Evolutionary conservation across 92 coral and sea anemone genomes (phyloP).

Genomic region (Palythoa grandis): DNA sequence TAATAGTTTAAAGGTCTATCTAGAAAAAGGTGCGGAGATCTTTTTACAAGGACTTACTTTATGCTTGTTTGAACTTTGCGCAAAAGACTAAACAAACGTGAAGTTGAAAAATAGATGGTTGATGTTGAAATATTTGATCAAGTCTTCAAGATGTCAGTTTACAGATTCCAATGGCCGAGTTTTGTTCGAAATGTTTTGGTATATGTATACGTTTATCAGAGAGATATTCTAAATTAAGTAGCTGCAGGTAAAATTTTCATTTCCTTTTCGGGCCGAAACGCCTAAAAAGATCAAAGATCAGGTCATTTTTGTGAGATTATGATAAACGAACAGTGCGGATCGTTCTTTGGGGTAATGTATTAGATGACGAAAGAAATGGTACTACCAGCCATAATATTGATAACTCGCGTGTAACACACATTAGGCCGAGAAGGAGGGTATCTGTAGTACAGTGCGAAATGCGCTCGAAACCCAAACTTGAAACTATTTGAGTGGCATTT

Average conservation of each 20-base stretch:
- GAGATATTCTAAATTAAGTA: background rate
- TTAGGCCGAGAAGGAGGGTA: background rate
- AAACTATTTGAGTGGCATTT: background rate
- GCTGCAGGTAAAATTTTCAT: background rate
- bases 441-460: background rate
- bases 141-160: background rate
- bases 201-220: background rate
- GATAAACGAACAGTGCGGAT: background rate
- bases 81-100: background rate
- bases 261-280: background rate
- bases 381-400: background rate
- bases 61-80: too few relatives aligned
- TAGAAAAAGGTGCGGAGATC: background rate
- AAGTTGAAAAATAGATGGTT: background rate
- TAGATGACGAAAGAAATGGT: slow-evolving; percentile 7
- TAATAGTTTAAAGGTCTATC: background rate
- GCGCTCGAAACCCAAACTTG: background rate
- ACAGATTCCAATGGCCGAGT: background rate
- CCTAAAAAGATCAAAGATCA: slow-evolving; percentile 31
- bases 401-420: background rate
- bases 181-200: background rate
- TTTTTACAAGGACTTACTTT: background rate
- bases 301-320: slow-evolving; percentile 4
- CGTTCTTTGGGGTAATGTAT: background rate
- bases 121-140: background rate